phyloP scores from a whole-genome alignment of 2,888 invertebrate genomes.

The Plutella xylostella region DNA sequence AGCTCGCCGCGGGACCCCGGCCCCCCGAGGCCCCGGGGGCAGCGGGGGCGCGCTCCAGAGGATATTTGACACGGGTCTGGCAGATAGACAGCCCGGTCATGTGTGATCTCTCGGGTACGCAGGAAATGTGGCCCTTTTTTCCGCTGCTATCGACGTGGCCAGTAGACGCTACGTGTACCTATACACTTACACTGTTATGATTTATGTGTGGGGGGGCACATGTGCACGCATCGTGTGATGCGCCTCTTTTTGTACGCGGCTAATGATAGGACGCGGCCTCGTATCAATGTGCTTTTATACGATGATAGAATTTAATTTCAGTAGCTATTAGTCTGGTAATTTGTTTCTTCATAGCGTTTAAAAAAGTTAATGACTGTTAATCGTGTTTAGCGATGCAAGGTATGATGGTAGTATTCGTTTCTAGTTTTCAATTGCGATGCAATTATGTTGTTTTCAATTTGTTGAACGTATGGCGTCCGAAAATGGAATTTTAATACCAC shows the following conservation, averaged over 20 bases:
- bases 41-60: conserved; percentile 64
- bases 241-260: conserved; percentile 40
- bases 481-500: conserved; percentile 65
- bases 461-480: conserved; percentile 22
- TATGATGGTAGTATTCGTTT: background rate
- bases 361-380: conserved; percentile 18
- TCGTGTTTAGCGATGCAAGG: background rate
- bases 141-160: conserved; percentile 56
- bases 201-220: conserved; percentile 59
- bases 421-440: background rate
- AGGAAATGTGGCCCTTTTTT: conserved; percentile 64
- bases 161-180: conserved; percentile 42
- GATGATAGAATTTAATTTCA: conserved; percentile 32
- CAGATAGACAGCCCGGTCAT: conserved; percentile 71
- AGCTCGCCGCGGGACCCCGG: conserved; percentile 66
- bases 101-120: conserved; percentile 59
- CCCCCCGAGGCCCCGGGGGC: conserved; percentile 45
- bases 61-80: conserved; percentile 71
- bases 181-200: conserved; percentile 64
- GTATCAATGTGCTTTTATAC: conserved; percentile 37
- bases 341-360: conserved; percentile 21
- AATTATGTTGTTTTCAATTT: background rate
- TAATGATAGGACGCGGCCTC: conserved; percentile 42
- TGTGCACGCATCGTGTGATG: conserved; percentile 55
- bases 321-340: conserved; percentile 28